A percentile compares a stretch with the other conserved stretches of the same genome.
These are phyloP conservation scores for Drosophila arawakana DNA, from an alignment of 1,140 invertebrate species.

Conservation along the genomic window DNA sequence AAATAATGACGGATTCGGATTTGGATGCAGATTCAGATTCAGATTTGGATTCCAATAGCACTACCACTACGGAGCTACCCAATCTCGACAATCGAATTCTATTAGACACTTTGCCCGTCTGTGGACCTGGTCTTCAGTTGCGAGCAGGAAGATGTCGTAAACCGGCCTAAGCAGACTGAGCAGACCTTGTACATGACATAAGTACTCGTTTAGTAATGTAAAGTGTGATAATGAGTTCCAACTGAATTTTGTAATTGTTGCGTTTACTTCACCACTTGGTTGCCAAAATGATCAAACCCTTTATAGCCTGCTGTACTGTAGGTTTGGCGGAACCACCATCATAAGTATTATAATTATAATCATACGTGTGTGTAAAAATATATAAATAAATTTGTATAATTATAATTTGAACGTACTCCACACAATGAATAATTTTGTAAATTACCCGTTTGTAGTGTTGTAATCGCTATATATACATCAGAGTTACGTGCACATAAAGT, in stretches of 20 bases:
- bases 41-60: neutral
- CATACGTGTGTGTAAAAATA: neutral
- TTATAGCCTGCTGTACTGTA: neutral
- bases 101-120: constrained; percentile 46
- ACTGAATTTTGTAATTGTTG: neutral
- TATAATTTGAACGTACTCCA: neutral
- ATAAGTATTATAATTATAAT: constrained; percentile 18
- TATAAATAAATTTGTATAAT: constrained; percentile 6
- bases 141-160: constrained; percentile 56
- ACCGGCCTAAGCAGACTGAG: constrained; percentile 33
- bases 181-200: neutral
- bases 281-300: neutral
- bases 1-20: neutral
- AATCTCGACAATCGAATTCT: constrained; percentile 61
- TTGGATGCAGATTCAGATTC: neutral
- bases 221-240: neutral
- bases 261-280: neutral
- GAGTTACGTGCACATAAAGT: neutral
- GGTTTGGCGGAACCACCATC: neutral
- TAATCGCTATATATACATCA: neutral
- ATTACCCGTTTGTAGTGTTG: neutral
- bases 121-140: constrained; percentile 45
- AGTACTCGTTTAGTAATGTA: neutral
- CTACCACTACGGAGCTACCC: constrained; percentile 25
- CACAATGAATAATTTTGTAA: neutral